A percentile compares a stretch with the other conserved stretches of the same genome.
Evolutionary conservation across 2,888 invertebrate genomes (phyloP).

Genomic region (Platerodrilus igneus): DNA sequence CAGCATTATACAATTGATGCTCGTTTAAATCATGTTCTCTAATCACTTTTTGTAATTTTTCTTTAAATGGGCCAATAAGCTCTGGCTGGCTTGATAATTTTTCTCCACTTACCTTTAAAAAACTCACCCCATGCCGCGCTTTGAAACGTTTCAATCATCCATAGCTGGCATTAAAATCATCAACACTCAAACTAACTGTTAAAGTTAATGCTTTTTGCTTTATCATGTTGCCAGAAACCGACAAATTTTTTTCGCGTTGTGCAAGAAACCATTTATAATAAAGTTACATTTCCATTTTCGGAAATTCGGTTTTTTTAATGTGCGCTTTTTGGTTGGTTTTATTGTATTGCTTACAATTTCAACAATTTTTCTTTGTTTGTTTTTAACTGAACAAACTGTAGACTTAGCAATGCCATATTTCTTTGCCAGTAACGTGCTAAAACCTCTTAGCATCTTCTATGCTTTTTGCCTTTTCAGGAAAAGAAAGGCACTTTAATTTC

Average conservation of each 20-base stretch:
- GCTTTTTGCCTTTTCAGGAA: no score
- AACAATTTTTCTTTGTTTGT: no score
- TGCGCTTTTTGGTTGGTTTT: no score
- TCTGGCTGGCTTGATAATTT: slow-evolving; percentile 19
- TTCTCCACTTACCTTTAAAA: slow-evolving; percentile 17
- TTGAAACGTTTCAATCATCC: slow-evolving; percentile 17
- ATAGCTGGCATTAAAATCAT: slow-evolving; percentile 13
- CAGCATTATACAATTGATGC: slow-evolving; percentile 24
- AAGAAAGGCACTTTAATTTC: no score
- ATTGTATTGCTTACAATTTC: no score
- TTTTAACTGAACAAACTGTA: no score
- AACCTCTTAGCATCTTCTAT: no score
- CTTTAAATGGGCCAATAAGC: slow-evolving; percentile 17
- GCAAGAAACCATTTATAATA: slow-evolving; percentile 12
- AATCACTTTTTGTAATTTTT: slow-evolving; percentile 8
- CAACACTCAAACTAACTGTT: not conserved
- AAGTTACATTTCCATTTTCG: no score
- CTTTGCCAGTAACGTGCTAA: no score
- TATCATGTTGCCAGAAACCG: slow-evolving; percentile 10
- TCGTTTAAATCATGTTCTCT: slow-evolving; percentile 12
- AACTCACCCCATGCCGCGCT: slow-evolving; percentile 13
- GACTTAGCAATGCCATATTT: no score
- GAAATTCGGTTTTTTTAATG: no score
- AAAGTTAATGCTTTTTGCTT: slow-evolving; percentile 9
- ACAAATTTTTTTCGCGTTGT: slow-evolving; percentile 10